Percentiles rank a stretch among this genome's conserved stretches.
Conservation (phyloP, 2,888 invertebrate species). For the Blomia tropicalis region DNA sequence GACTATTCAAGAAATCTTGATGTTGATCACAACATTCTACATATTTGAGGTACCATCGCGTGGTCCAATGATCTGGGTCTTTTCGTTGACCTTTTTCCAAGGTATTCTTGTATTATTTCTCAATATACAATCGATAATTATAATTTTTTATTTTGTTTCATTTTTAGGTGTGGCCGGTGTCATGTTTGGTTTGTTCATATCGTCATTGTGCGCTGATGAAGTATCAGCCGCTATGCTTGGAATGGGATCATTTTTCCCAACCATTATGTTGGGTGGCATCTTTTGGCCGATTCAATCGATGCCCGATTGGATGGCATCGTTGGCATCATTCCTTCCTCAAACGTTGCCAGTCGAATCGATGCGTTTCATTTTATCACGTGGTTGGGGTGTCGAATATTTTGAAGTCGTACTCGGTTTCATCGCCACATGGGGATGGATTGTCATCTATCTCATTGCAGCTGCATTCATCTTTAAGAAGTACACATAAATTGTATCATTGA, state of each 20-base stretch:
- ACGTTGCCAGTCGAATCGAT: constrained; percentile 61
- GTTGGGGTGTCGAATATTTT: constrained; percentile 49
- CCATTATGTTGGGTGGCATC: constrained; percentile 50
- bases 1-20: constrained; percentile 65
- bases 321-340: constrained; percentile 56
- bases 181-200: constrained; percentile 28
- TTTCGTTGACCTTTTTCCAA: constrained; percentile 68
- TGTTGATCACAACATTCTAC: constrained; percentile 70
- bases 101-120: constrained; percentile 42
- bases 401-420: constrained; percentile 59
- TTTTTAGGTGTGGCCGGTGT: constrained; percentile 22
- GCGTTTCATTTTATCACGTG: constrained; percentile 57
- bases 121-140: background rate
- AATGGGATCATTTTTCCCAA: constrained; percentile 84
- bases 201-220: constrained; percentile 28
- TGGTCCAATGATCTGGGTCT: constrained; percentile 67
- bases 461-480: constrained; percentile 24
- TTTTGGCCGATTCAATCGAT: constrained; percentile 94
- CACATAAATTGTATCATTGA: too few species aligned
- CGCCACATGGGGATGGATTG: constrained; percentile 59
- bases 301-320: constrained; percentile 59
- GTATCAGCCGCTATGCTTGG: constrained; percentile 39
- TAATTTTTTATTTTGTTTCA: background rate
- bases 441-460: constrained; percentile 32
- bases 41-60: constrained; percentile 77